Percentiles rank a stretch among this genome's conserved stretches.
Conservation (phyloP, 2,113 vertebrate species). For the Xiphias gladius region DNA sequence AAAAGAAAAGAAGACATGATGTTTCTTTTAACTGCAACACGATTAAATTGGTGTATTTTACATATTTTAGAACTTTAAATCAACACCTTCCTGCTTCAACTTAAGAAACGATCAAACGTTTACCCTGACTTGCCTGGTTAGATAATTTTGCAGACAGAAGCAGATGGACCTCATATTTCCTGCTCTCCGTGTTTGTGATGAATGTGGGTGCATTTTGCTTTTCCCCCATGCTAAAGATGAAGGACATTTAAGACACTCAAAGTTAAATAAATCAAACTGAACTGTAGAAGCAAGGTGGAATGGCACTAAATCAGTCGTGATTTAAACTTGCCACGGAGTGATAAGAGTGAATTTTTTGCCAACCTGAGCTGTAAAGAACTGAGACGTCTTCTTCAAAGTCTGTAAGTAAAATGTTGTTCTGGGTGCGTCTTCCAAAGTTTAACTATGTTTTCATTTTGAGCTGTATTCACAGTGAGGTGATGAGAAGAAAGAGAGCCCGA, state of each 20-base stretch:
- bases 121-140: conserved; percentile 19
- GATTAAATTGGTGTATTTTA: neutral
- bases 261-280: conserved; percentile 42
- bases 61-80: neutral
- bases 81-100: neutral
- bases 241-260: conserved; percentile 31
- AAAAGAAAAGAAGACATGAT: neutral
- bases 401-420: conserved; percentile 38
- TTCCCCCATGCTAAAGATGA: conserved; percentile 32
- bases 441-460: conserved; percentile 42
- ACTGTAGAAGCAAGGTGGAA: conserved; percentile 18
- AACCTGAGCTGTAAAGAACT: conserved; percentile 66
- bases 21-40: neutral
- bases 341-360: conserved; percentile 39
- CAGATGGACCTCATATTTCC: conserved; percentile 27
- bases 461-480: conserved; percentile 42
- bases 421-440: conserved; percentile 42
- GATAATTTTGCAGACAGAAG: conserved; percentile 31
- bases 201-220: conserved; percentile 35
- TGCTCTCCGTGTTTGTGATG: conserved; percentile 22
- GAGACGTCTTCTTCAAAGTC: conserved; percentile 61
- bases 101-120: conserved; percentile 3
- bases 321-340: conserved; percentile 47
- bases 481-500: conserved; percentile 45
- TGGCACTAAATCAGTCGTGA: conserved; percentile 35